A percentile compares a stretch with the other conserved stretches of the same genome.
Evolutionary conservation across 2,797 vertebrate species (phyloP).

Genomic region (Pelochelys cantorii): DNA sequence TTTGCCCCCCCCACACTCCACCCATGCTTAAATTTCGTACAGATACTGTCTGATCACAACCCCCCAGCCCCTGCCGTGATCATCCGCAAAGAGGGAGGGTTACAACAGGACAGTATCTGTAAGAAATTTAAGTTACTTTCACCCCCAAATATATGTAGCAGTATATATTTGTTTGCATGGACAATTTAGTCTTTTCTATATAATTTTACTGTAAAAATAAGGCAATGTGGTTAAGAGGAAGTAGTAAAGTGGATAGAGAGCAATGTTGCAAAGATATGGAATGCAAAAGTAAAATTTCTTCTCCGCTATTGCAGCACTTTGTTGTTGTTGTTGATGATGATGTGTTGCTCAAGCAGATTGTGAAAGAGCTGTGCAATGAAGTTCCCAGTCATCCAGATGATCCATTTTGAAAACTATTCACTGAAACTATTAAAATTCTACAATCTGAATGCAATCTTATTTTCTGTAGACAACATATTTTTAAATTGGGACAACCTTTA

Average conservation of each 20-base stretch:
- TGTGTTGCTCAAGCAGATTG: slow-evolving; percentile 51
- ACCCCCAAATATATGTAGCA: background rate
- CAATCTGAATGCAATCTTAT: background rate
- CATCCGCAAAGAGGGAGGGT: too few relatives aligned
- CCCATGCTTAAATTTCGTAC: too few relatives aligned
- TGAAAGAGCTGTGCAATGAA: slow-evolving; percentile 19
- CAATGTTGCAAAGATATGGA: background rate
- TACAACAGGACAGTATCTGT: too few relatives aligned
- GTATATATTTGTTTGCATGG: background rate
- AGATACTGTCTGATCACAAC: too few relatives aligned
- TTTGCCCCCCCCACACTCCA: too few relatives aligned
- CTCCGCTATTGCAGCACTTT: slow-evolving; percentile 16
- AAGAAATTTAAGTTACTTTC: too few relatives aligned
- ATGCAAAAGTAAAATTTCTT: slow-evolving; percentile 45
- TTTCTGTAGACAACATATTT: background rate
- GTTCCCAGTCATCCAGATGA: background rate
- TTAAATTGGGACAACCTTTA: background rate
- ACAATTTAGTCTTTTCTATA: background rate
- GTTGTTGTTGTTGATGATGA: background rate
- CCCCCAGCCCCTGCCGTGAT: too few relatives aligned
- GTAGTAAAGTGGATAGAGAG: background rate
- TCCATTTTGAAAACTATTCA: background rate
- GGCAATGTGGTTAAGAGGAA: slow-evolving; percentile 57
- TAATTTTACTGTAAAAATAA: background rate
- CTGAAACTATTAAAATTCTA: background rate